A percentile compares a stretch with the other conserved stretches of the same genome.
These are phyloP conservation scores for Sylvilagus bachmani DNA, from an alignment of 2,113 vertebrate genomes.

Conservation along the genomic window DNA sequence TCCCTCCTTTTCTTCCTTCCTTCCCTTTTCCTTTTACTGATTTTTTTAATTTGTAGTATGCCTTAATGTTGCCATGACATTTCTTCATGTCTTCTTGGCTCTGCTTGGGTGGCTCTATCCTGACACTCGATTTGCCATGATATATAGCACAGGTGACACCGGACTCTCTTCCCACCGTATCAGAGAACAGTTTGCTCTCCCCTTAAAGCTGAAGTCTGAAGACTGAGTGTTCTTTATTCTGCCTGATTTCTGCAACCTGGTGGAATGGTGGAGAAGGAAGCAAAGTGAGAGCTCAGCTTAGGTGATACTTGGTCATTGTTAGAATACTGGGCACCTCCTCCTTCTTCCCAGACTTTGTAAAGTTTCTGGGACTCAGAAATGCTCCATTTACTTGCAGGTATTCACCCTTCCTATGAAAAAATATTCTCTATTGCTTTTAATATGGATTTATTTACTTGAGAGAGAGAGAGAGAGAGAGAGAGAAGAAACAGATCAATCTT, in stretches of 20 bases:
- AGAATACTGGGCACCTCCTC: not conserved
- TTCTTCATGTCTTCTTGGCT: not conserved
- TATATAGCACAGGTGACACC: not conserved
- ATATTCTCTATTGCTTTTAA: not conserved
- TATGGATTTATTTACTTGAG: too few relatives aligned
- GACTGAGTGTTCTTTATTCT: constrained; percentile 40
- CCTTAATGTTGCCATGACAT: not conserved
- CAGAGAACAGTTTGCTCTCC: constrained; percentile 11
- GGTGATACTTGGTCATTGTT: not conserved
- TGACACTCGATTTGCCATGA: constrained; percentile 36
- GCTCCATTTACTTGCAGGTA: not conserved
- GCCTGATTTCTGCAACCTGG: constrained; percentile 2
- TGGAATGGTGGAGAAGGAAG: not conserved
- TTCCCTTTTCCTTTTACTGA: not conserved
- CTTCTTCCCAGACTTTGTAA: not conserved
- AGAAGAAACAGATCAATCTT: too few relatives aligned
- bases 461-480: too few relatives aligned
- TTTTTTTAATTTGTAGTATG: not conserved
- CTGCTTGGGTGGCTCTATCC: not conserved
- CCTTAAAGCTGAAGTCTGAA: constrained; percentile 25
- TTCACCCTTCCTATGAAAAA: not conserved
- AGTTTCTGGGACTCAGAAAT: not conserved
- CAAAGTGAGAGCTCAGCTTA: not conserved
- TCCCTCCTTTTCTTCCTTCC: not conserved
- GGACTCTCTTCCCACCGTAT: not conserved